Evolutionary conservation across 2,888 invertebrate species (phyloP).

Genomic region (Synanthedon tipuliformis): DNA sequence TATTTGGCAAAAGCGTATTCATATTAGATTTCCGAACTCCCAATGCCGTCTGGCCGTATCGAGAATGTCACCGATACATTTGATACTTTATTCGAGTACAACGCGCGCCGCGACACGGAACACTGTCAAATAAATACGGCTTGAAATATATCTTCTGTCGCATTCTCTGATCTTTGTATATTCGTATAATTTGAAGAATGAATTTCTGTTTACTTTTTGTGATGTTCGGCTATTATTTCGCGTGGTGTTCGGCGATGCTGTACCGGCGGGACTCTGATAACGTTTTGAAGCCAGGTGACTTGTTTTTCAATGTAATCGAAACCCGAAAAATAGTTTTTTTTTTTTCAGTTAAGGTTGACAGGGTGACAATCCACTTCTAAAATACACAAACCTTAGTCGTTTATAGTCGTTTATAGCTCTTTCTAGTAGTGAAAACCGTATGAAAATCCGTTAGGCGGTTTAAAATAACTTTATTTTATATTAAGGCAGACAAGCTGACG

Average conservation of each 20-base stretch:
- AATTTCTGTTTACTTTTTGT: constrained; percentile 60
- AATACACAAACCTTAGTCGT: too few relatives aligned
- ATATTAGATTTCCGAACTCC: constrained; percentile 63
- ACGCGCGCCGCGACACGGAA: constrained; percentile 45
- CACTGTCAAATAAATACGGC: constrained; percentile 62
- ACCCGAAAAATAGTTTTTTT: too few relatives aligned
- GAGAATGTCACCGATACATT: constrained; percentile 57
- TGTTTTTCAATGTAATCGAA: too few relatives aligned
- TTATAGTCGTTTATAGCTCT: too few relatives aligned
- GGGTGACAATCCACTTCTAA: too few relatives aligned
- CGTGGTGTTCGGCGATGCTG: constrained; percentile 50
- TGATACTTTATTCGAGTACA: constrained; percentile 58
- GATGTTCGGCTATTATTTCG: constrained; percentile 49
- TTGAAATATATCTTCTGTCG: constrained; percentile 59
- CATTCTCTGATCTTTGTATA: constrained; percentile 47
- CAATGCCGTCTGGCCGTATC: constrained; percentile 50
- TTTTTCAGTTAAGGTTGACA: too few relatives aligned
- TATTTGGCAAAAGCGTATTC: constrained; percentile 64
- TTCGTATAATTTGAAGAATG: constrained; percentile 54
- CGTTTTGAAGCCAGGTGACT: constrained; percentile 54
- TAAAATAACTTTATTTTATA: too few relatives aligned
- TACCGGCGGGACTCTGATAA: constrained; percentile 55
- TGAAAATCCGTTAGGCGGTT: too few relatives aligned
- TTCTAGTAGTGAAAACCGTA: too few relatives aligned
- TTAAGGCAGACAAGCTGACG: too few relatives aligned